phyloP scores from a whole-genome alignment of 2,113 vertebrate genomes.

The Scytalopus superciliaris region DNA sequence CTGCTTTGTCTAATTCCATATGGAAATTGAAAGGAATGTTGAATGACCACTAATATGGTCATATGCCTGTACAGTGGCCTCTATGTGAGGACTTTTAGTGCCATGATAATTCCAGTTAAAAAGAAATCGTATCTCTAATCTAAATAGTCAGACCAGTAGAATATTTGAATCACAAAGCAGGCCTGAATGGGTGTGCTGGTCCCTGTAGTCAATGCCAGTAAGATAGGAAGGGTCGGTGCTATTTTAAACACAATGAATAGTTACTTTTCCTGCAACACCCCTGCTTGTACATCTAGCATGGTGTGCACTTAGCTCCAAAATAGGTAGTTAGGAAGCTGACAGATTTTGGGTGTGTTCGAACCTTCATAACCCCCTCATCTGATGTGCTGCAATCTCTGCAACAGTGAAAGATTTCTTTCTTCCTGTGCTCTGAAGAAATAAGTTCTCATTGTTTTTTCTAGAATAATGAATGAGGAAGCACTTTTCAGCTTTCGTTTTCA shows the following conservation, averaged over 20 bases:
- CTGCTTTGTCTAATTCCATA: background rate
- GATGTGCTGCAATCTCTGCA: background rate
- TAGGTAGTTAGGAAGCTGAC: background rate
- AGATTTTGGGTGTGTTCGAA: background rate
- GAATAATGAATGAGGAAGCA: background rate
- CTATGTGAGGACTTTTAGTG: background rate
- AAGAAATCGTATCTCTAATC: background rate
- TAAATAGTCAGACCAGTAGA: background rate
- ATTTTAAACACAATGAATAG: slow-evolving; percentile 24
- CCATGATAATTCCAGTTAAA: background rate
- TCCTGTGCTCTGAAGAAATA: background rate
- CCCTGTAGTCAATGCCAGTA: background rate
- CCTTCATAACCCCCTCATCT: background rate
- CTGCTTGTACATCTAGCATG: background rate
- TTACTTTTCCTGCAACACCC: slow-evolving; percentile 31
- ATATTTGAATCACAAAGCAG: background rate
- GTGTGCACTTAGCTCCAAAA: background rate
- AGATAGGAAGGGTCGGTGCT: background rate
- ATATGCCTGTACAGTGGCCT: background rate
- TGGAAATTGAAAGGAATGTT: background rate
- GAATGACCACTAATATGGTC: background rate
- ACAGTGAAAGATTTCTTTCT: background rate
- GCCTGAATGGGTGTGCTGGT: background rate
- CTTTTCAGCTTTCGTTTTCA: background rate
- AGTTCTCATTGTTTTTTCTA: background rate